Evolutionary conservation across 2,888 invertebrate species (phyloP).

Genomic region (Blomia tropicalis): DNA sequence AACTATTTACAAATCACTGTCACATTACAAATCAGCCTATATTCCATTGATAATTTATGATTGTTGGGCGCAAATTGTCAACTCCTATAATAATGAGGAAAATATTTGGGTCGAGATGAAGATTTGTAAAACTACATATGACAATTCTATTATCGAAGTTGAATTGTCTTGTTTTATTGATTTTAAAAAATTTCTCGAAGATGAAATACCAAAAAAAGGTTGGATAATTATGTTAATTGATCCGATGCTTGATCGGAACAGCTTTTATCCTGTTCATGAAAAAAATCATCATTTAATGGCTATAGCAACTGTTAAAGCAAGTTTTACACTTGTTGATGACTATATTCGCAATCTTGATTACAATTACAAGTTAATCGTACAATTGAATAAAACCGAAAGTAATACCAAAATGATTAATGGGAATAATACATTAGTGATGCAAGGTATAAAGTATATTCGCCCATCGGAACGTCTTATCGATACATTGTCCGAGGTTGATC

Average conservation of each 20-base stretch:
- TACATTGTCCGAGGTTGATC: neutral
- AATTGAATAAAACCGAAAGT: neutral
- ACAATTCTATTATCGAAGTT: neutral
- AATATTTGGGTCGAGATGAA: neutral
- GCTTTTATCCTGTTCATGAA: no score
- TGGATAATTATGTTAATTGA: neutral
- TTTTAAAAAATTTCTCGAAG: neutral
- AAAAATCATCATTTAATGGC: neutral
- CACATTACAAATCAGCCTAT: neutral
- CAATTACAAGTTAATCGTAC: neutral
- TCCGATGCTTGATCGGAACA: no score
- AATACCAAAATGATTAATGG: neutral
- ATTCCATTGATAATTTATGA: neutral
- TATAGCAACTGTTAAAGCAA: neutral
- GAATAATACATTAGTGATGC: neutral
- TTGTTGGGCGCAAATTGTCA: neutral
- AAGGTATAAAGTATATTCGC: neutral
- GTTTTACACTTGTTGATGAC: neutral
- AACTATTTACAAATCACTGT: neutral
- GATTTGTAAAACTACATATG: neutral
- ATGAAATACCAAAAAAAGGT: neutral
- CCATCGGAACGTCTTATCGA: neutral
- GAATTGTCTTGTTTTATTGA: neutral
- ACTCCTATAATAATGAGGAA: neutral
- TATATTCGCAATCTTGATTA: neutral